Conservation (phyloP, 1,140 invertebrate genomes). For the Globodera rostochiensis region DNA sequence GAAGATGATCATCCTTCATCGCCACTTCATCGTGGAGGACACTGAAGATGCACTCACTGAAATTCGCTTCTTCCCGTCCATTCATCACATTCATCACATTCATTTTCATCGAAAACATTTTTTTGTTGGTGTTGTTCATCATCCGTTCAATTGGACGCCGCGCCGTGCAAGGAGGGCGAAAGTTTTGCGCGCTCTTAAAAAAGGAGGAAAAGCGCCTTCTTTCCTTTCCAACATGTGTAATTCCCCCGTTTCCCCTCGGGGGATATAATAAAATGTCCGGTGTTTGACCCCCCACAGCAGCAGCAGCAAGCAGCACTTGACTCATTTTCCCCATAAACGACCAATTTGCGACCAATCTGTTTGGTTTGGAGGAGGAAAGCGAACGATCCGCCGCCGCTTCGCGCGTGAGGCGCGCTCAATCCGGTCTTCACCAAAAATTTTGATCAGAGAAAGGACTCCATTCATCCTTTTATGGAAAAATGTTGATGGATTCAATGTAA, state of each 20-base stretch:
- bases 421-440: background rate
- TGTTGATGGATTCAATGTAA: no score
- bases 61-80: no score
- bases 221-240: background rate
- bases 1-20: background rate
- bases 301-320: background rate
- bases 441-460: background rate
- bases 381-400: background rate
- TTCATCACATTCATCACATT: no score
- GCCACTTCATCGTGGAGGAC: background rate
- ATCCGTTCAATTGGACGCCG: background rate
- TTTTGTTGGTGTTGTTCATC: background rate
- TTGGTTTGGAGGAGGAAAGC: background rate
- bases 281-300: background rate
- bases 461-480: background rate
- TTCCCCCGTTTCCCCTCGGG: background rate
- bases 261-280: background rate
- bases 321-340: slow-evolving; percentile 2
- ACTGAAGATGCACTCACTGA: no score
- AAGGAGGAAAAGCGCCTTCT: no score
- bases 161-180: background rate
- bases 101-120: background rate
- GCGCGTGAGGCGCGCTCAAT: background rate
- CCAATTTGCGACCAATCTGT: background rate
- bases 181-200: background rate